A percentile compares a stretch with the other conserved stretches of the same genome.
Conservation (phyloP, 2,797 vertebrate genomes). For the Catostomus latipinnis region DNA sequence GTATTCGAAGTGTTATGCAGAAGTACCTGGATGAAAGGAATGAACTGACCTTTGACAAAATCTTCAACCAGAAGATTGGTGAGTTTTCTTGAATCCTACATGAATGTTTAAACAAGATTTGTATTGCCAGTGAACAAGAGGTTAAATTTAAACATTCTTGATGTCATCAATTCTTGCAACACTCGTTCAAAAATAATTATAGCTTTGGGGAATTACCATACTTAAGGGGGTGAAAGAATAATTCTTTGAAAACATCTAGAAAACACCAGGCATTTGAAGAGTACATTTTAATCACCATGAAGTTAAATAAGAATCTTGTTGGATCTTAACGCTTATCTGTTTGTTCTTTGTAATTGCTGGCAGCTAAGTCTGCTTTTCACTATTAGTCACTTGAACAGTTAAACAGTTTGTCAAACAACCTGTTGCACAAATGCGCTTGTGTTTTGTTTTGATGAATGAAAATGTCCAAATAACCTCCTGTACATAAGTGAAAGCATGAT, state of each 20-base stretch:
- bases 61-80: slow-evolving; percentile 99
- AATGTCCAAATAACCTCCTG: slow-evolving; percentile 10
- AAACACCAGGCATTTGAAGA: slow-evolving; percentile 9
- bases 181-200: background rate
- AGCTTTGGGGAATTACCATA: background rate
- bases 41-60: slow-evolving; percentile 96
- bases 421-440: slow-evolving; percentile 8
- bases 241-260: slow-evolving; percentile 16
- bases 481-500: slow-evolving; percentile 7
- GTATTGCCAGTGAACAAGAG: background rate
- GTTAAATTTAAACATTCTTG: background rate
- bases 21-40: slow-evolving; percentile 96
- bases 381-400: slow-evolving; percentile 34
- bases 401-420: slow-evolving; percentile 10
- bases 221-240: background rate
- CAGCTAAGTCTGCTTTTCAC: slow-evolving; percentile 16
- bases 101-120: background rate
- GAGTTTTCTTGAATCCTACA: slow-evolving; percentile 55
- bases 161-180: slow-evolving; percentile 4
- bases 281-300: slow-evolving; percentile 7
- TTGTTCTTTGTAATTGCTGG: slow-evolving; percentile 28
- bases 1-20: slow-evolving; percentile 99
- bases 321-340: slow-evolving; percentile 23
- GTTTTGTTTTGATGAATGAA: slow-evolving; percentile 22
- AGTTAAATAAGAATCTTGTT: slow-evolving; percentile 31